Percentiles rank a stretch among this genome's conserved stretches.
Evolutionary conservation across 2,888 invertebrate genomes (phyloP).

Genomic region (Brenthis daphne): DNA sequence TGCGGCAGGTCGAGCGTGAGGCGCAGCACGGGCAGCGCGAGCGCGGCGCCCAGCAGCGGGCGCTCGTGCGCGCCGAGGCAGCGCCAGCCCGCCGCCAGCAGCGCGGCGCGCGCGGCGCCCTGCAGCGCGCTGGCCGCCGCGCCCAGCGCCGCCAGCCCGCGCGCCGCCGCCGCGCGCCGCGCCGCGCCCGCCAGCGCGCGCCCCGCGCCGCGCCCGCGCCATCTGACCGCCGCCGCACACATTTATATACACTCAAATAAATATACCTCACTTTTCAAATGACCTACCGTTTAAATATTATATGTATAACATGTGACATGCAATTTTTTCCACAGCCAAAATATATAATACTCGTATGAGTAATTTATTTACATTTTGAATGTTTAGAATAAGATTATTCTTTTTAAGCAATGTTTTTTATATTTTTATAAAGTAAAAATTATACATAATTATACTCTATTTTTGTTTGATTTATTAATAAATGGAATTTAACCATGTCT

Average conservation of each 20-base stretch:
- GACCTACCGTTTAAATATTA: too few relatives aligned
- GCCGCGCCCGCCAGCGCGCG: constrained; percentile 51
- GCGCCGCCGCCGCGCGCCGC: constrained; percentile 42
- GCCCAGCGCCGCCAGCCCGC: constrained; percentile 41
- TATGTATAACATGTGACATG: too few relatives aligned
- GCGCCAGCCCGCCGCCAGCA: constrained; percentile 51
- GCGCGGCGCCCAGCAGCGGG: constrained; percentile 53
- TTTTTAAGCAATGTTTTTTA: too few relatives aligned
- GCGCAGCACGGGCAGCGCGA: constrained; percentile 54
- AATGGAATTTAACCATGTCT: constrained; percentile 23
- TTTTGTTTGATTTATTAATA: too few relatives aligned
- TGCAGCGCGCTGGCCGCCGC: constrained; percentile 45
- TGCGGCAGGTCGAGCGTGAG: constrained; percentile 47
- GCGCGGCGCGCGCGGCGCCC: constrained; percentile 43
- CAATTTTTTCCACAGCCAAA: too few relatives aligned
- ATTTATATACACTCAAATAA: too few relatives aligned
- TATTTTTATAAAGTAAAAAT: too few relatives aligned
- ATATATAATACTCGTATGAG: too few relatives aligned
- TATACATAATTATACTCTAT: too few relatives aligned
- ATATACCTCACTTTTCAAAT: too few relatives aligned
- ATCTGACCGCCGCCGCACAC: constrained; percentile 19
- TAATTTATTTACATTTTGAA: too few relatives aligned
- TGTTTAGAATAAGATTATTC: too few relatives aligned
- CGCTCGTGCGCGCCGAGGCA: constrained; percentile 54
- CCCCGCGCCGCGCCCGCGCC: constrained; percentile 50